Conservation (phyloP, 2,888 invertebrate genomes). For the Ischnura elegans region DNA sequence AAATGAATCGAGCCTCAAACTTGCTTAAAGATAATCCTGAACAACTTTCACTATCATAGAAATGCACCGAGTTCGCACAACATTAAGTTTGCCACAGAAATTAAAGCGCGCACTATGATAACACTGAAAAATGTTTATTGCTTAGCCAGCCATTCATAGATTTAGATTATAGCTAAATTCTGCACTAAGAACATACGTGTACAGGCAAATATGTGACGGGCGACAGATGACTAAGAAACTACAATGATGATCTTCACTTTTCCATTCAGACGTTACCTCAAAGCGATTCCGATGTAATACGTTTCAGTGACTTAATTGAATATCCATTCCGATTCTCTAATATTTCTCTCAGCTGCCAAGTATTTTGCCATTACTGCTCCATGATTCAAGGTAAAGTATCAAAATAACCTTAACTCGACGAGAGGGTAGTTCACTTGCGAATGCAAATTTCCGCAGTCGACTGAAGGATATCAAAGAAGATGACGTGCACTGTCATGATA, state of each 20-base stretch:
- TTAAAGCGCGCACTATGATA: neutral
- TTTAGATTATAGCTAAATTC: neutral
- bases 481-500: neutral
- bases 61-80: neutral
- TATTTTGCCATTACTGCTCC: neutral
- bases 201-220: neutral
- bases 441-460: neutral
- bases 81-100: neutral
- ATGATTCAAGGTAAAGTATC: neutral
- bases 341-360: neutral
- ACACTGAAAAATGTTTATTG: neutral
- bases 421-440: neutral
- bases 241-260: neutral
- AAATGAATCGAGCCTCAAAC: neutral
- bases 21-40: neutral
- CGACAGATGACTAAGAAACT: neutral
- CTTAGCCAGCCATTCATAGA: neutral
- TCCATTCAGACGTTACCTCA: neutral
- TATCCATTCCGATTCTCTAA: neutral
- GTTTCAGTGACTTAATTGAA: neutral
- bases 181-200: neutral
- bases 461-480: neutral
- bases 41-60: neutral
- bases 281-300: neutral
- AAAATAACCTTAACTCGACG: neutral